phyloP scores from a whole-genome alignment of 2,797 vertebrate species.

The Mus spretus region DNA sequence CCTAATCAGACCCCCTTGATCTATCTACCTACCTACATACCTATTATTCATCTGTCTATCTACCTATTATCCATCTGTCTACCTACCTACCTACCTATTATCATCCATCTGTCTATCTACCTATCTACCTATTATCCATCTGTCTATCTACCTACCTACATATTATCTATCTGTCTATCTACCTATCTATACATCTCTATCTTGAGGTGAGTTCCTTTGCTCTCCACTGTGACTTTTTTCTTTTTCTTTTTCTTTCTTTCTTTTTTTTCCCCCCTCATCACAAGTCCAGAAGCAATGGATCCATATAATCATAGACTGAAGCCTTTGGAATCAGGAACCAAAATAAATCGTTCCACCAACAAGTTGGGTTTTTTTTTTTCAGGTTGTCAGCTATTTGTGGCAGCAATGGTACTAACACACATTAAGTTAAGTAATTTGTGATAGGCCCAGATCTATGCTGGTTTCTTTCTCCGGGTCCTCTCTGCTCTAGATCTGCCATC shows the following conservation, averaged over 20 bases:
- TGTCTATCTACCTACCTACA: neutral
- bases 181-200: too few relatives aligned
- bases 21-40: neutral
- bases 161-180: neutral
- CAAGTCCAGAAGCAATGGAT: neutral
- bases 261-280: neutral
- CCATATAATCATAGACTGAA: neutral
- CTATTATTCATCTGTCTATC: neutral
- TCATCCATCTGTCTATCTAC: too few relatives aligned
- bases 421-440: slow-evolving; percentile 21
- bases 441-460: neutral
- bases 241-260: too few relatives aligned
- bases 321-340: neutral
- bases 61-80: neutral
- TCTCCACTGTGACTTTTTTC: neutral
- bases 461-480: slow-evolving; percentile 26
- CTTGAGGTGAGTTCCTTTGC: neutral
- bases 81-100: too few relatives aligned
- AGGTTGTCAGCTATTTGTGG: neutral
- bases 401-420: neutral
- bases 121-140: neutral
- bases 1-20: neutral
- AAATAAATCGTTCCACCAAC: neutral
- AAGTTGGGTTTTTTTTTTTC: neutral
- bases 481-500: neutral